These are phyloP conservation scores for Pelecanoides urinatrix DNA, from an alignment of 2,113 vertebrate genomes.

Conservation along the genomic window DNA sequence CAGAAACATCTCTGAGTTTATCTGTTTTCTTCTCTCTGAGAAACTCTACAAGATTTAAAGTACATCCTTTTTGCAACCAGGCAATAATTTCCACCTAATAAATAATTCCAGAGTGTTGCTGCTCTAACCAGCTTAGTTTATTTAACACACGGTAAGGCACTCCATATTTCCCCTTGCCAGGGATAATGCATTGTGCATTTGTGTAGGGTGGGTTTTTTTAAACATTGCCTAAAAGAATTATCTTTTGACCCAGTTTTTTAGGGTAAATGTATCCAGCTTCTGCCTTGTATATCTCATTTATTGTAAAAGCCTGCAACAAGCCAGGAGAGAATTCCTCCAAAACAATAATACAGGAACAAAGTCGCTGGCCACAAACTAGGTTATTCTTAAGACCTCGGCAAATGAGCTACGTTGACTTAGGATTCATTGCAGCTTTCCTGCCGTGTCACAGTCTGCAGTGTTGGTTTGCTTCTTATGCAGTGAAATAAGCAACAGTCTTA, in stretches of 20 bases:
- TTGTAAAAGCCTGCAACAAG: neutral
- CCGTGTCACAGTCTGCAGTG: accelerated
- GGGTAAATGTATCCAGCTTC: neutral
- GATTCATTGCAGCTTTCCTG: neutral
- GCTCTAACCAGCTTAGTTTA: neutral
- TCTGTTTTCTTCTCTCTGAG: neutral
- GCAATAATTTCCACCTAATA: neutral
- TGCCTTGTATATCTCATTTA: neutral
- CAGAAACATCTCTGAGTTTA: neutral
- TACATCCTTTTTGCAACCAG: neutral
- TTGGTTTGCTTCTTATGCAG: neutral
- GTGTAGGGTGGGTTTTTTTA: neutral
- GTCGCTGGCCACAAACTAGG: neutral
- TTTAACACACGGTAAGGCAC: neutral
- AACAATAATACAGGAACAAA: neutral
- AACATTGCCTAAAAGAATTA: neutral
- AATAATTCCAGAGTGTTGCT: conserved; percentile 1
- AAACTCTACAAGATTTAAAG: neutral
- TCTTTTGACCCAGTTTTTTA: conserved; percentile 16
- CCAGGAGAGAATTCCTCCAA: neutral
- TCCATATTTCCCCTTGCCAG: neutral
- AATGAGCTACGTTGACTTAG: neutral
- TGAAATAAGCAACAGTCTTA: neutral
- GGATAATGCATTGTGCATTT: neutral
- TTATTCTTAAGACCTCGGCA: neutral